phyloP scores from a whole-genome alignment of 2,113 vertebrate genomes.

The Periophthalmodon schlosseri region DNA sequence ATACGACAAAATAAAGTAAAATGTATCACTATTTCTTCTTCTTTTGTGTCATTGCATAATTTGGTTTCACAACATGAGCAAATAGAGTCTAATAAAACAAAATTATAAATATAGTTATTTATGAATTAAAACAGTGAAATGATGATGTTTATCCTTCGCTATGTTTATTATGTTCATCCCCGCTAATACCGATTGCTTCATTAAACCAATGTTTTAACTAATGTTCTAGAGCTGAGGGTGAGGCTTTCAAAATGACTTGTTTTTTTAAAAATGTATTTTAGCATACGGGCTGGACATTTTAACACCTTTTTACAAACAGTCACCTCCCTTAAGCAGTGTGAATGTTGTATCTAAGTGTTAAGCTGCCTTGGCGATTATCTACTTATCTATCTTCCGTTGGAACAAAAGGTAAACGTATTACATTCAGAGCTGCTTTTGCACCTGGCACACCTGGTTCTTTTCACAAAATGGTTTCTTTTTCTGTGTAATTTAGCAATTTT shows the following conservation, averaged over 20 bases:
- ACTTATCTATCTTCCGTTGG: neutral
- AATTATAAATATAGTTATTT: too few species aligned
- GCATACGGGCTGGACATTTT: neutral
- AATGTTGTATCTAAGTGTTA: neutral
- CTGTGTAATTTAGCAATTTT: neutral
- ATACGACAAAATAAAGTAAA: too few species aligned
- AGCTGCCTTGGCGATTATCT: neutral
- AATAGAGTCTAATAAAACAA: too few species aligned
- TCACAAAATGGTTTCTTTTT: neutral
- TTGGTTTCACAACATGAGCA: too few species aligned
- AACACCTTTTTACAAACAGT: neutral
- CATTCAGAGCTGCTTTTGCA: neutral
- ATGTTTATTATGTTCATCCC: too few species aligned
- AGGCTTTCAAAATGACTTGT: neutral
- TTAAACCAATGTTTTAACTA: too few species aligned
- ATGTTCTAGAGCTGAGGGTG: neutral
- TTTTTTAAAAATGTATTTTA: neutral
- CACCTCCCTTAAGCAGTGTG: neutral
- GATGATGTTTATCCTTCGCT: too few species aligned
- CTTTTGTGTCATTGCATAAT: too few species aligned
- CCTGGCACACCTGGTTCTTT: constrained; percentile 7
- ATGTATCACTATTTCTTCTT: too few species aligned
- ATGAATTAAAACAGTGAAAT: too few species aligned
- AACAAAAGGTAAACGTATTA: neutral
- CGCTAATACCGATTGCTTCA: too few species aligned